Base-by-base conservation (phyloP, 2,888 invertebrate species). In the Podotricha telesiphe region DNA sequence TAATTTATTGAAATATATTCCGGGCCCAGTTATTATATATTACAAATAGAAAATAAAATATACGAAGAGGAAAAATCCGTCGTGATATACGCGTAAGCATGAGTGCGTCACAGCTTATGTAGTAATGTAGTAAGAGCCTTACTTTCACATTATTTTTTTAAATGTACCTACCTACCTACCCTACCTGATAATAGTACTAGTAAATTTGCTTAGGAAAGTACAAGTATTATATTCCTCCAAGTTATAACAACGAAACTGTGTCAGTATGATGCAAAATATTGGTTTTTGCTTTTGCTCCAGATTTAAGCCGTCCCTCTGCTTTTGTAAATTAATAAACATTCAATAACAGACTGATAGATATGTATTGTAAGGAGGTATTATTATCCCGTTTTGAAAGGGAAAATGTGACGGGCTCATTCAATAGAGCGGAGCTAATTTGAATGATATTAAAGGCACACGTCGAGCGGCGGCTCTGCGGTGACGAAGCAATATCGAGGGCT, bases 401-500 rank as follows among this genome's bases (percentile, higher is more conserved):
- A 69, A 66, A 62, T 69, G 34, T 42, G 61, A 56, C 48, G 51
- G 50, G 42, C 66, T 20, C 22, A 65, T 65, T 65, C 66, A 66
- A 56, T 67, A 67, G 69, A 65, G 69, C 67, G 67, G 50, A 68
- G 69, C 68, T 70, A 72, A 72, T 70, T 70, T 72, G 72, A 72
- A 72, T 72, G 68, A 65, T 72, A 72, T 72, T 70, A 72, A 51
- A 72, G 70, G 67, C 67, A 72, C 61, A 67, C 59, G 64, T 67
- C 69, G 72, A 61, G 47, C 53, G 53, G 67, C 51, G 51, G 34
- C 55, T 17, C 22, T 67, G 37, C 67, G 53, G 70, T 72, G 72
- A 72, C 72, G 70, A 66, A 56, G 69, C 73, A 72, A 73, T 73
- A 72, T 69, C 65, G 71, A 66, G 68, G 69, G 48, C 62, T 70